These are phyloP conservation scores for Caenorhabditis uteleia DNA, from an alignment of 2,888 invertebrate genomes.

Conservation along the genomic window DNA sequence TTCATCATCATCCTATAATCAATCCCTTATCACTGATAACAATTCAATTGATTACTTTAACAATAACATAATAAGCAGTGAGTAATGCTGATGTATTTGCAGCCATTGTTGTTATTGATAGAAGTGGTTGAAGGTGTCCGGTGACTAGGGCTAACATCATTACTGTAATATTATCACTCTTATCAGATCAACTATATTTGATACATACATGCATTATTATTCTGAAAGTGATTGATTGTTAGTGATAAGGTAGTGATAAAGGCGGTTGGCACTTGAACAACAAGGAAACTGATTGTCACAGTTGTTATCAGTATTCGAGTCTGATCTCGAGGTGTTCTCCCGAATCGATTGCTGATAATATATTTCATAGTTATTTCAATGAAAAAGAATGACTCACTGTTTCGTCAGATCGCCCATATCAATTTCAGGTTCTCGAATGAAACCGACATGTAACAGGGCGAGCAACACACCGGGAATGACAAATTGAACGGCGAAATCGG, in stretches of 20 bases:
- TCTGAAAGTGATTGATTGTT: conserved; percentile 67
- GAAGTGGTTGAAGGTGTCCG: conserved; percentile 66
- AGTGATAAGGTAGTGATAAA: conserved; percentile 66
- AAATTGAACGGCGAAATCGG: conserved; percentile 68
- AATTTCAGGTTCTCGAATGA: conserved; percentile 66
- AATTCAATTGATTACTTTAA: conserved; percentile 48
- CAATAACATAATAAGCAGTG: conserved; percentile 69
- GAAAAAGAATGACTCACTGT: conserved; percentile 47
- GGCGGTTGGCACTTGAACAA: conserved; percentile 67
- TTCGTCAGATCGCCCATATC: conserved; percentile 63
- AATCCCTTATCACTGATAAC: neutral
- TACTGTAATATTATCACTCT: conserved; percentile 45
- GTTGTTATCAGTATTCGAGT: conserved; percentile 67
- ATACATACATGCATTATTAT: conserved; percentile 61
- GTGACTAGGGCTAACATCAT: conserved; percentile 61
- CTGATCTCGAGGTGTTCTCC: conserved; percentile 67
- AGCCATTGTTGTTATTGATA: conserved; percentile 63
- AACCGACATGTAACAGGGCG: conserved; percentile 64
- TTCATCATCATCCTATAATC: conserved; percentile 62
- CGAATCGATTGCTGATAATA: conserved; percentile 66
- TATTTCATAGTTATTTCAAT: neutral
- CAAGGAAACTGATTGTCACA: conserved; percentile 66
- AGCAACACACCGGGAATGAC: conserved; percentile 64
- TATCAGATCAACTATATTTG: neutral
- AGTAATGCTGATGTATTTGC: conserved; percentile 67